Conservation (phyloP, 2,888 invertebrate species). For the Pachycephus smyrnensis region DNA sequence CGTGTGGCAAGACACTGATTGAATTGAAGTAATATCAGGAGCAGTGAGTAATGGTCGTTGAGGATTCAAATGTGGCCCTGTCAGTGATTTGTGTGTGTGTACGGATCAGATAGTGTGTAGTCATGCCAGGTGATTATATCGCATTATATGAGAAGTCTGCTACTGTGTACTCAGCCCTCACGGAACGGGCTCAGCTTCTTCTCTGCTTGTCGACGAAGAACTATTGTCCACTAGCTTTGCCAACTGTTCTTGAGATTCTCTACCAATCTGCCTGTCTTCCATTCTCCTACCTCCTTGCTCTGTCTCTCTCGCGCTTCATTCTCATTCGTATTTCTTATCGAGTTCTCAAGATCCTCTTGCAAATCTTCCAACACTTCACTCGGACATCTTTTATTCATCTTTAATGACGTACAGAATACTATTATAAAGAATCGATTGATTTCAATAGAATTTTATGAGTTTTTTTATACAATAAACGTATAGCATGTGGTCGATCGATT, state of each 20-base stretch:
- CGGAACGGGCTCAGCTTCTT: constrained; percentile 46
- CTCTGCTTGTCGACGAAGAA: constrained; percentile 48
- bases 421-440: not conserved
- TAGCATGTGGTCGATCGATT: not conserved
- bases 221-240: constrained; percentile 45
- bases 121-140: constrained; percentile 68
- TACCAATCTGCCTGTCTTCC: not conserved
- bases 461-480: not conserved
- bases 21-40: constrained; percentile 68
- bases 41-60: constrained; percentile 65
- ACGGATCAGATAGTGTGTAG: constrained; percentile 66
- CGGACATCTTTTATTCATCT: not conserved
- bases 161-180: constrained; percentile 65
- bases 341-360: not conserved
- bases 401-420: not conserved
- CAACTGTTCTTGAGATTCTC: not conserved
- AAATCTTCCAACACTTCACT: not conserved
- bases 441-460: not conserved
- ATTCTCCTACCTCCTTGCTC: not conserved
- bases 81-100: constrained; percentile 57
- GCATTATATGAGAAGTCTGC: constrained; percentile 66
- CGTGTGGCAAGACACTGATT: constrained; percentile 65
- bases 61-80: constrained; percentile 63
- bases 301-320: not conserved
- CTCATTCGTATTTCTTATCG: not conserved